Percentiles rank a stretch among this genome's conserved stretches.
These are phyloP conservation scores for Leptothorax acervorum DNA, from an alignment of 2,888 invertebrate genomes.

Conservation along the genomic window DNA sequence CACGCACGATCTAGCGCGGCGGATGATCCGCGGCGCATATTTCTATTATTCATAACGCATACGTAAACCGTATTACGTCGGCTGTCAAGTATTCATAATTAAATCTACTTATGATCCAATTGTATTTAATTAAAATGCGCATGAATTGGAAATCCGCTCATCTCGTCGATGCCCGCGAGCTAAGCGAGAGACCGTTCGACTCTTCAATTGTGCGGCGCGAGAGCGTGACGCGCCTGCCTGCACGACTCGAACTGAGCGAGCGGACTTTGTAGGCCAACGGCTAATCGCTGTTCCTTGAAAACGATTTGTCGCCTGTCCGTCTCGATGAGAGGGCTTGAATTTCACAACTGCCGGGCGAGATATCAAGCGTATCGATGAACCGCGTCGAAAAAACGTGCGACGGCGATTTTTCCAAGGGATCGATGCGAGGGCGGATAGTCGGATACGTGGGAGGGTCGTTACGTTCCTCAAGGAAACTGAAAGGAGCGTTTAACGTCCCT, in stretches of 20 bases:
- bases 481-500: neutral
- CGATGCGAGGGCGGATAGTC: conserved; percentile 19
- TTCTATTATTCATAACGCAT: conserved; percentile 53
- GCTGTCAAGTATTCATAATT: conserved; percentile 45
- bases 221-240: neutral
- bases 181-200: neutral
- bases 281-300: conserved; percentile 66
- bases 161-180: conserved; percentile 23
- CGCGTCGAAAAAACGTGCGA: neutral
- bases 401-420: conserved; percentile 32
- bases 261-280: conserved; percentile 64
- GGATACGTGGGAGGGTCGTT: conserved; percentile 7
- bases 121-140: conserved; percentile 49
- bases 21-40: conserved; percentile 34
- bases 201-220: conserved; percentile 18
- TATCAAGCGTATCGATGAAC: conserved; percentile 35
- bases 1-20: neutral
- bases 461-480: neutral
- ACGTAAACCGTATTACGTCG: conserved; percentile 49
- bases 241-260: neutral
- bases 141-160: conserved; percentile 47
- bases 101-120: conserved; percentile 50
- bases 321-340: conserved; percentile 54
- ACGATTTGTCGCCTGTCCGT: conserved; percentile 62
- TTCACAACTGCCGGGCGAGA: conserved; percentile 14